Percentiles rank a stretch among this genome's conserved stretches.
These are phyloP conservation scores for Andinoacara biseriatus DNA, from an alignment of 2,113 vertebrate species.

Conservation along the genomic window DNA sequence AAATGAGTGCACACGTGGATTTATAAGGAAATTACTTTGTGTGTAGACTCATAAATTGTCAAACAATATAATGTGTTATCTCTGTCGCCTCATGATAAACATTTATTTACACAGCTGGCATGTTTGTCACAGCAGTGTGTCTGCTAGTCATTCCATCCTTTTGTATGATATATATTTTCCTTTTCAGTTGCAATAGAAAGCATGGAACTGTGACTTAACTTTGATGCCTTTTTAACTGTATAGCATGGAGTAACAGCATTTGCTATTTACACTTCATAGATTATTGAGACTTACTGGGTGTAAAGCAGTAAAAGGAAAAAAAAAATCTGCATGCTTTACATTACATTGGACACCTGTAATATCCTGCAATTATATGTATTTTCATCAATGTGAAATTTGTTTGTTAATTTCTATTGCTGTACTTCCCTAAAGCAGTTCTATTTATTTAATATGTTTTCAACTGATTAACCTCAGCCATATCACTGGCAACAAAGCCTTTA, in stretches of 20 bases:
- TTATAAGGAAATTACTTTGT: not conserved
- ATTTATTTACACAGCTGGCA: slow-evolving; percentile 25
- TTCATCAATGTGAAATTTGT: not conserved
- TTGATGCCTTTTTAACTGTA: not conserved
- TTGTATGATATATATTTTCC: not conserved
- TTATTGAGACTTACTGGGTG: not conserved
- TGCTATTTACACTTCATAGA: not conserved
- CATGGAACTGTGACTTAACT: not conserved
- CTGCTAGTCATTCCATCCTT: not conserved
- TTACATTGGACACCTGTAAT: not conserved
- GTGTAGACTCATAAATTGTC: not conserved
- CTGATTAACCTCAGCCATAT: not conserved
- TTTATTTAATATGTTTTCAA: not conserved
- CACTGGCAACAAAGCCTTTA: not conserved
- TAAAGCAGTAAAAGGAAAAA: not conserved
- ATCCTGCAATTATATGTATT: not conserved
- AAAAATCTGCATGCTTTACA: not conserved
- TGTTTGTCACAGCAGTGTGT: slow-evolving; percentile 16
- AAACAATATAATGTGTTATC: not conserved
- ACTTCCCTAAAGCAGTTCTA: not conserved
- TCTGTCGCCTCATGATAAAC: not conserved
- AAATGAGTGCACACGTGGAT: not conserved
- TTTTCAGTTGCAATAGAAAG: not conserved
- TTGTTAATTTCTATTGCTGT: not conserved
- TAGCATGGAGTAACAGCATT: not conserved